Conservation (phyloP, 1,140 invertebrate species). For the Drosophila truncata region DNA sequence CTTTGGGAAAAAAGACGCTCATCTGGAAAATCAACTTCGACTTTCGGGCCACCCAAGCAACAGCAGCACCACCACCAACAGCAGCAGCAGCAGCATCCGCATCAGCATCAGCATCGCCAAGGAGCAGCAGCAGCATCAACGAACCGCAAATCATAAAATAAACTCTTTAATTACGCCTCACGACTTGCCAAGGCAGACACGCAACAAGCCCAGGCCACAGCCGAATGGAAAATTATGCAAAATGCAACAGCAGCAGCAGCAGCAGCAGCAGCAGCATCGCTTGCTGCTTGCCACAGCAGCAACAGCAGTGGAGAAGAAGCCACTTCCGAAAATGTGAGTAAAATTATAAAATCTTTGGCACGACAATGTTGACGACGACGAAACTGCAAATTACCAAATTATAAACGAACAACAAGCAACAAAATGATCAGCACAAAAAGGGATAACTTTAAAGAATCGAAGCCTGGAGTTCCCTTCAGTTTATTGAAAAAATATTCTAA, state of each 20-base stretch:
- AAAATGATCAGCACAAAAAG: constrained; percentile 30
- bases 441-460: constrained; percentile 10
- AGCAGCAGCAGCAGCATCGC: constrained; percentile 26
- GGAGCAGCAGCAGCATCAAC: constrained; percentile 43
- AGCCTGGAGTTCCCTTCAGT: neutral
- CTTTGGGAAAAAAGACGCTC: constrained; percentile 65
- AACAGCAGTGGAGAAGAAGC: constrained; percentile 44
- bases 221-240: constrained; percentile 82
- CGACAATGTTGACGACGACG: constrained; percentile 71
- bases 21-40: constrained; percentile 78
- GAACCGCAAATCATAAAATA: constrained; percentile 80
- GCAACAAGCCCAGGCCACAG: constrained; percentile 58
- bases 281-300: constrained; percentile 8
- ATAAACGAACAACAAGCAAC: constrained; percentile 65
- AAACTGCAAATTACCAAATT: constrained; percentile 83
- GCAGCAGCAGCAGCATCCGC: constrained; percentile 23
- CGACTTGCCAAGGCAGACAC: constrained; percentile 65
- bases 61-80: constrained; percentile 31
- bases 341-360: constrained; percentile 83
- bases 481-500: neutral
- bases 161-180: constrained; percentile 83
- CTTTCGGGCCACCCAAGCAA: constrained; percentile 66
- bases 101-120: constrained; percentile 28
- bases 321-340: constrained; percentile 75
- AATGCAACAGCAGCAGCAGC: constrained; percentile 60